Percentiles rank a stretch among this genome's conserved stretches.
Conservation (phyloP, 2,888 invertebrate genomes). For the Tiliacea aurago region DNA sequence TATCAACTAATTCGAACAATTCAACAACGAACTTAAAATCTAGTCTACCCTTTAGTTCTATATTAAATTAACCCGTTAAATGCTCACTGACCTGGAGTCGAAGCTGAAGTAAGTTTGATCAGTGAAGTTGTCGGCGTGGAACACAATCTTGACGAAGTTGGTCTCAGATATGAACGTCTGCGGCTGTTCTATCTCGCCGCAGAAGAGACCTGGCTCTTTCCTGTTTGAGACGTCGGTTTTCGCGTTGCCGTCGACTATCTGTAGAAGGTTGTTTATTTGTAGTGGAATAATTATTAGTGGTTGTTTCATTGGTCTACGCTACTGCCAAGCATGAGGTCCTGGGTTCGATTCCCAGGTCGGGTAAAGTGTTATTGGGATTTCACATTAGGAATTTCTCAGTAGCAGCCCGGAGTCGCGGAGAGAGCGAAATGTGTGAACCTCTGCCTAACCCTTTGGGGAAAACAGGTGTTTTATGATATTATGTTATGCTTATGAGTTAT, state of each 20-base stretch:
- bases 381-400: no score
- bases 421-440: no score
- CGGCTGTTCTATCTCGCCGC: conserved; percentile 98
- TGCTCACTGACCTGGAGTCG: conserved; percentile 91
- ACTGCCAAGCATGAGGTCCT: no score
- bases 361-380: no score
- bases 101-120: conserved; percentile 97
- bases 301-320: no score
- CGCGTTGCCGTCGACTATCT: conserved; percentile 97
- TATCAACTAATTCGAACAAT: conserved; percentile 29
- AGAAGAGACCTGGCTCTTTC: conserved; percentile 97
- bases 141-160: conserved; percentile 97
- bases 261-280: conserved; percentile 61
- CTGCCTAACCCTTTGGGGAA: no score
- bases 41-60: conserved; percentile 41
- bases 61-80: conserved; percentile 91
- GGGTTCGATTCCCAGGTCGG: no score
- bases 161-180: conserved; percentile 98
- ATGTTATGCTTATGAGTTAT: no score
- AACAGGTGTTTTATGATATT: no score
- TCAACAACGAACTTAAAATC: conserved; percentile 78
- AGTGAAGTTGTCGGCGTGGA: conserved; percentile 98
- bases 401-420: no score
- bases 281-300: neutral
- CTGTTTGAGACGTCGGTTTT: conserved; percentile 97